Conservation (phyloP, 2,888 invertebrate genomes). For the Cancer borealis region DNA sequence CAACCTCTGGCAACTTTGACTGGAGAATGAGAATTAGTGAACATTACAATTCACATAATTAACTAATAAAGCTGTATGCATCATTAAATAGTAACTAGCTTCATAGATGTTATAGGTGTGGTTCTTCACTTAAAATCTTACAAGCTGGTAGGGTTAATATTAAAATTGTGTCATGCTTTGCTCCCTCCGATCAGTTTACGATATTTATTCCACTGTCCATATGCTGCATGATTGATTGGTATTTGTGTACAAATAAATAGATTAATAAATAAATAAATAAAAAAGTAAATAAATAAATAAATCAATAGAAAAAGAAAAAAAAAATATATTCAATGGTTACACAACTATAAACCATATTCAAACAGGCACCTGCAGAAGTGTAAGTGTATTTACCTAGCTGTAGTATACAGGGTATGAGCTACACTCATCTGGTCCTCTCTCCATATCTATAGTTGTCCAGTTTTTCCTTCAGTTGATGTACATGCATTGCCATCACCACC, state of each 20-base stretch:
- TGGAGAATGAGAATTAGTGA: not conserved
- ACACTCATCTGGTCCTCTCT: too few species aligned
- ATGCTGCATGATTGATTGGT: not conserved
- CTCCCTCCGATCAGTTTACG: not conserved
- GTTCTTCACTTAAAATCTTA: constrained; percentile 12
- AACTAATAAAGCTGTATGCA: constrained; percentile 34
- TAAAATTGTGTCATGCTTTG: constrained; percentile 7
- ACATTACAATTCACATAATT: not conserved
- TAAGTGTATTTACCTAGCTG: too few species aligned
- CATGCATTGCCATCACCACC: too few species aligned
- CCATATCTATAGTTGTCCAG: too few species aligned
- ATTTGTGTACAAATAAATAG: not conserved
- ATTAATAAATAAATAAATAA: not conserved
- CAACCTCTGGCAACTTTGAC: constrained; percentile 23
- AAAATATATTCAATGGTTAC: too few species aligned
- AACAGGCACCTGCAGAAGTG: too few species aligned
- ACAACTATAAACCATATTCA: too few species aligned
- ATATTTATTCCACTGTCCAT: not conserved
- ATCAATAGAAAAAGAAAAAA: not conserved
- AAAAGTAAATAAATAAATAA: not conserved
- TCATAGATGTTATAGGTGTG: constrained; percentile 14
- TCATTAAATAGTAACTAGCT: not conserved
- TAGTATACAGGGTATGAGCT: too few species aligned
- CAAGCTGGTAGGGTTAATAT: constrained; percentile 30
- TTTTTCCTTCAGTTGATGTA: too few species aligned